phyloP scores from a whole-genome alignment of 2,113 vertebrate species.

The Loxodonta africana region DNA sequence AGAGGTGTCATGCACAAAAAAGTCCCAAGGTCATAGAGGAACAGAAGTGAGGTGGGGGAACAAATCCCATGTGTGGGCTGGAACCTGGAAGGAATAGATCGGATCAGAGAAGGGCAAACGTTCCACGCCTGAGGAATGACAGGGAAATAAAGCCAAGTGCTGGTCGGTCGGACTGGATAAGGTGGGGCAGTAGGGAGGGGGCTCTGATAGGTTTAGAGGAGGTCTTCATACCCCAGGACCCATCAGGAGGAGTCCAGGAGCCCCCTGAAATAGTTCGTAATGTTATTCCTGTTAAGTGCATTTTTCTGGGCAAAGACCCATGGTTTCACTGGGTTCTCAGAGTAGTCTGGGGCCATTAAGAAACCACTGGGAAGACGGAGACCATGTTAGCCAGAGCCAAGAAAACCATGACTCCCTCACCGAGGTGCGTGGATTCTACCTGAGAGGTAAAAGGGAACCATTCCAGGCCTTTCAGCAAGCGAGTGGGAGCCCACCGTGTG shows the following conservation, averaged over 20 bases:
- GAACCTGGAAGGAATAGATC: background rate
- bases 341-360: background rate
- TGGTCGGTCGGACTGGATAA: background rate
- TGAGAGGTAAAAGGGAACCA: background rate
- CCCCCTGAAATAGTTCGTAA: background rate
- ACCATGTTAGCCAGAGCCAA: no score
- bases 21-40: background rate
- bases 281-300: rapidly evolving
- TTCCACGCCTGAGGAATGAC: rapidly evolving
- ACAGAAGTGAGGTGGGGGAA: background rate
- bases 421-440: background rate
- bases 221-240: background rate
- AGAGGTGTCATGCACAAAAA: background rate
- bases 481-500: rapidly evolving
- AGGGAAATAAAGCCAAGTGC: background rate
- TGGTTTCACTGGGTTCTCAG: background rate
- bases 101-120: background rate
- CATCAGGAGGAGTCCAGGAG: background rate
- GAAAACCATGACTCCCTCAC: background rate
- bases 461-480: no score
- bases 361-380: background rate
- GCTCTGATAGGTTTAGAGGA: no score
- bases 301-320: background rate
- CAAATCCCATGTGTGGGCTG: background rate
- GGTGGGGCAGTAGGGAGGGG: rapidly evolving